phyloP scores from a whole-genome alignment of 92 coral and sea anemone species.

The Phenganax marumi region DNA sequence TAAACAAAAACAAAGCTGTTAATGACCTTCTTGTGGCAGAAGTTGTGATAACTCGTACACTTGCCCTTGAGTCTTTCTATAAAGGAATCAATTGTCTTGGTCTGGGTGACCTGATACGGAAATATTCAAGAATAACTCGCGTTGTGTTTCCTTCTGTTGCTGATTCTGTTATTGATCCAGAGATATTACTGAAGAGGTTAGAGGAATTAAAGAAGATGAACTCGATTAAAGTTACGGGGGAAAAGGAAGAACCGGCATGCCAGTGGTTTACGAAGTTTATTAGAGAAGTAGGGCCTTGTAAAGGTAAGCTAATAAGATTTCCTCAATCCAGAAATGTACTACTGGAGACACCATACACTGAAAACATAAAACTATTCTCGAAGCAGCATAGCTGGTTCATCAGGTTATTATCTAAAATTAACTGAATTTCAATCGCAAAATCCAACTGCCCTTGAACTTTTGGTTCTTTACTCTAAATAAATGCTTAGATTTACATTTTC shows the following conservation, averaged over 20 bases:
- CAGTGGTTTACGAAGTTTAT: too few relatives aligned
- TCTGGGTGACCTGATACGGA: conserved; percentile 60
- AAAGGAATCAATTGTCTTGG: conserved; percentile 59
- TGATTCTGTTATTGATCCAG: conserved; percentile 41
- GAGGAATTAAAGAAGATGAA: background rate
- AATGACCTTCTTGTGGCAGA: conserved; percentile 61
- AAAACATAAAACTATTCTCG: too few relatives aligned
- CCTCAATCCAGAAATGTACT: background rate
- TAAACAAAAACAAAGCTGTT: conserved; percentile 58
- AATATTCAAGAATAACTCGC: conserved; percentile 37
- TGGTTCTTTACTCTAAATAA: too few relatives aligned
- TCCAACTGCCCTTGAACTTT: too few relatives aligned
- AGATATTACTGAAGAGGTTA: background rate
- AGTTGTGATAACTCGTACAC: conserved; percentile 57
- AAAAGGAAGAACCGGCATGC: too few relatives aligned
- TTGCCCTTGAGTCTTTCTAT: conserved; percentile 60
- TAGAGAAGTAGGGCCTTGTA: too few relatives aligned
- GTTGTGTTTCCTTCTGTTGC: conserved; percentile 53
- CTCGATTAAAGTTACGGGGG: background rate
- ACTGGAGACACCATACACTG: too few relatives aligned
- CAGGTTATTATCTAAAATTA: too few relatives aligned
- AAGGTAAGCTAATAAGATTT: background rate
- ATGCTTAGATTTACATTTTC: too few relatives aligned
- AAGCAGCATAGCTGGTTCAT: too few relatives aligned
- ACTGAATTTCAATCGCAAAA: too few relatives aligned